Evolutionary conservation across 1,140 invertebrate genomes (phyloP), one percentile per base, ranked within the genome.

Genomic region (Drosophila kepulauana): DNA sequence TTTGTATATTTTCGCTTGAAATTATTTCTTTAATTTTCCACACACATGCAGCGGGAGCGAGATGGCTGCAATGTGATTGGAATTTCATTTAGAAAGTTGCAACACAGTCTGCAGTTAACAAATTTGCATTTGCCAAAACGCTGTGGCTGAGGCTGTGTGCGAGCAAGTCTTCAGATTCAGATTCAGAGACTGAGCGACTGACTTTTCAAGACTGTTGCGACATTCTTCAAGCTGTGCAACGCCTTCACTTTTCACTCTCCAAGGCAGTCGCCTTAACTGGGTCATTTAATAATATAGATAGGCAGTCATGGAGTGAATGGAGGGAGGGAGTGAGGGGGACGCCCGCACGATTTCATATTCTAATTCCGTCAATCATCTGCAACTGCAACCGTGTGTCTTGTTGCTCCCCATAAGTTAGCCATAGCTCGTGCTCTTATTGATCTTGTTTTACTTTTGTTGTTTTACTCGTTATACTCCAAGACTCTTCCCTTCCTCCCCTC

Each of bases 21-120:
- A 90, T 89, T 90, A 89, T 89, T 89, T 89, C 75, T 72, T 89
- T 89, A 89, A 89, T 90, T 90, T 89, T 90, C 64, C 61, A 51
- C 85, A 79, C 81, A 89, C 71, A 72, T 73, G 66, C 63, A 62
- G 63, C n/a, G 58, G 13, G 41, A 63, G 67, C 57, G 59, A 66
- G 48, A 58, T 33, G 16, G 38, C 58, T 38, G 54, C 30, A 46
- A 66, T 70, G 76, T 73, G 77, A 82, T 86, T 45, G 82, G 82
- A 86, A 86, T 86, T 86, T 79, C 74, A 86, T 86, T 86, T 86
- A 86, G 82, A 86, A 86, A 86, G 82, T 86, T 86, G 82, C 70
- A 67, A 58, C 78, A 75, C 73, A 69, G 56, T 71, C 56, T 63
- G 65, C 68, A 62, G 49, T 75, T 11, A 49, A 57, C 28, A 70